phyloP scores from a whole-genome alignment of 2,797 vertebrate genomes.

The Neosilurus mollespiculum region DNA sequence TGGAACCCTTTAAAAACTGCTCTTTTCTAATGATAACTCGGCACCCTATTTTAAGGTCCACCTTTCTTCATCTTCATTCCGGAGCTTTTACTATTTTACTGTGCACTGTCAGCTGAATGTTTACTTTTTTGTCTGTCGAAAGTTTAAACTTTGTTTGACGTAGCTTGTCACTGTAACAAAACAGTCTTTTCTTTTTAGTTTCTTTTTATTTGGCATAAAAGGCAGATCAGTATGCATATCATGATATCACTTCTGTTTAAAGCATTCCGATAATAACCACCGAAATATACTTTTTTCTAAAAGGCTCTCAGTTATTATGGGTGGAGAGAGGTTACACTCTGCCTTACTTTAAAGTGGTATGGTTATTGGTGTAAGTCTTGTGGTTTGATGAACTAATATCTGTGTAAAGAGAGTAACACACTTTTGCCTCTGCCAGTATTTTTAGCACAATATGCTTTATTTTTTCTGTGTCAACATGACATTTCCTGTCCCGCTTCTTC shows the following conservation, averaged over 20 bases:
- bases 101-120: constrained; percentile 27
- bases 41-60: neutral
- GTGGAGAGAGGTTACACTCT: neutral
- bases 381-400: neutral
- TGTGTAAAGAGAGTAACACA: neutral
- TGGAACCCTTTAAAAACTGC: neutral
- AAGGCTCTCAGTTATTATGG: neutral
- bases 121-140: constrained; percentile 31
- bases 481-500: no score
- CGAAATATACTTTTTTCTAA: no score
- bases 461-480: neutral
- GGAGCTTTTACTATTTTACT: constrained; percentile 6
- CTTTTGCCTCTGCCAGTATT: neutral
- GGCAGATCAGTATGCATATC: neutral
- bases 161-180: constrained; percentile 14
- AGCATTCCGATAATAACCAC: neutral
- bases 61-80: constrained; percentile 16
- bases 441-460: neutral
- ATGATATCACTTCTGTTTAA: neutral
- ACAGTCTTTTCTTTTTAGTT: neutral
- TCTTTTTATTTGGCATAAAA: neutral
- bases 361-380: neutral
- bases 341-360: neutral
- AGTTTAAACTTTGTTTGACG: constrained; percentile 24
- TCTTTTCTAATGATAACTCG: neutral